Base-by-base conservation (phyloP, 2,888 invertebrate genomes). In the Eutolmus rufibarbis region DNA sequence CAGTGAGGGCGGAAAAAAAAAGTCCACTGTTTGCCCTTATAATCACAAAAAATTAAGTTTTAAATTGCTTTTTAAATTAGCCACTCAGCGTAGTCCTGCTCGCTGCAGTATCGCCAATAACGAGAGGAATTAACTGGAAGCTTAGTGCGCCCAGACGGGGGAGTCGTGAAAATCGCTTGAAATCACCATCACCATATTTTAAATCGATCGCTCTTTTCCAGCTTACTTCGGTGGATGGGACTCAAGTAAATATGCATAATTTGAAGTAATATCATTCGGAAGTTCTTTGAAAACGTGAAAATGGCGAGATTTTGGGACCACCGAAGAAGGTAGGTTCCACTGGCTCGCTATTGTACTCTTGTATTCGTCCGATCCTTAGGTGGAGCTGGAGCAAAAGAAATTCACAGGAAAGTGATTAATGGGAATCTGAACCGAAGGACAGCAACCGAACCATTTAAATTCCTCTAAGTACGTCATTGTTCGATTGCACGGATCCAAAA, bases 31-130 rank as follows among this genome's bases (percentile, higher is more conserved):
- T 91, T 91, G 91, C 89, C 90, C 89, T 90, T 89, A 89, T 91
- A 92, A 91, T 91, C 91, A 90, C 90, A 90, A 91, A 91, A 91
- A 91, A 91, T 91, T 92, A 91, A 91, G 92, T 91, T 91, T 90
- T 90, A 91, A 92, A 92, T 92, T 92, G 91, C 91, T 91, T 91
- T 91, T 91, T 91, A 91, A 91, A 91, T 91, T 90, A 90, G 89
- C 90, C 90, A 89, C 89, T 90, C 89, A 89, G 89, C 88, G 89
- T 16, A 90, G 89, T 46, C 40, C 79, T 74, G n/a, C 12, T 40
- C 43, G 46, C 23, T 74, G 43, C 85, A 85, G 16, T 28, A 74
- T 66, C 23, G n/a, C 40, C 85, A 87, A 85, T 88, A 88, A 87
- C 77, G 56, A 74, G 19, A 23, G 78, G 86, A 85, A 87, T 79